Base-by-base conservation (phyloP, 2,797 vertebrate species). In the Myoxocephalus aenaeus region DNA sequence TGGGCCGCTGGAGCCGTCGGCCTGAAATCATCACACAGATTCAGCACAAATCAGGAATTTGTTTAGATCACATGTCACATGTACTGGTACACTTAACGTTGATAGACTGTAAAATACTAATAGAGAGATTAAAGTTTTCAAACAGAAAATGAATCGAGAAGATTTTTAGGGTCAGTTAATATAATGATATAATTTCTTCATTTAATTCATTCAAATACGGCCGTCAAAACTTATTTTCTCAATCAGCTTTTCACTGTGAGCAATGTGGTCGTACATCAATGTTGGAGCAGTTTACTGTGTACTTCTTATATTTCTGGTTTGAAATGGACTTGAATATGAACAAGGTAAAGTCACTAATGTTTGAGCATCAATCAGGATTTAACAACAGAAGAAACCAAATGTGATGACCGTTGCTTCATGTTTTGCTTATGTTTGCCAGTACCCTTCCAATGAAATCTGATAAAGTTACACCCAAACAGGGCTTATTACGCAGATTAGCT, bases 1-100 rank as follows among this genome's bases (percentile, higher is more conserved):
- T 97, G 79, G 97, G 96, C 78, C 97, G 93, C 44, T 95, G 96
- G 87, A 94, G 96, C 81, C 95, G 94, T 40, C 94, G 96, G 51
- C 96, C 97, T 99, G 85, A 80, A 85, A 77, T 63, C 10, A 72
- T 73, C 77, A 81, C 2, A 58, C 10, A 65, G 12, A 69, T 50
- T 32, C 3, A 27, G 22, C 36, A 73, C 13, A 63, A 25, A 73
- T 13, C n/a, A 34, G 3, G 14, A 12, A 51, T n/a, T 53, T 59
- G 4, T 20, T 56, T 22, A 14, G 9, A 40, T 59, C 6, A 57
- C 34, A 38, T 25, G 4, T 25, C 10, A 29, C 25, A 32, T 57
- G 7, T 32, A 14, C 13, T 17, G 20, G 34, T 20, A 14, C 1
- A 65, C 27, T 7, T 64, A 7, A 4, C 34, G 63, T 50, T 32